Percentiles rank a stretch among this genome's conserved stretches.
phyloP scores from a whole-genome alignment of 2,888 invertebrate genomes.

The Atherix ibis region DNA sequence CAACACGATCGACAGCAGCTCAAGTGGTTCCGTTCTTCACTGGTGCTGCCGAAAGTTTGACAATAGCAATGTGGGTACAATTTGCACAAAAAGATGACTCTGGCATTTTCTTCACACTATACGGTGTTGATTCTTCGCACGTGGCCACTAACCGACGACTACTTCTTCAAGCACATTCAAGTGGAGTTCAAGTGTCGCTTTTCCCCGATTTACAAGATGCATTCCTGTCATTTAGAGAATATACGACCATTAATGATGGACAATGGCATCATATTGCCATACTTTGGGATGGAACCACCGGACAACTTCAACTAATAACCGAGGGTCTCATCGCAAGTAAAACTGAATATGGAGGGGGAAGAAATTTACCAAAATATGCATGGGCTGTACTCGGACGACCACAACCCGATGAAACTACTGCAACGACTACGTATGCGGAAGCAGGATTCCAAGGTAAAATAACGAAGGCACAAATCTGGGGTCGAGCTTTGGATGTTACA shows the following conservation, averaged over 20 bases:
- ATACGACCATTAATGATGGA: constrained; percentile 86
- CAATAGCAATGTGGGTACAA: constrained; percentile 92
- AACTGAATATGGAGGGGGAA: constrained; percentile 76
- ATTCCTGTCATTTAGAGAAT: constrained; percentile 79
- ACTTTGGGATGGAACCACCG: constrained; percentile 86
- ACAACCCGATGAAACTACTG: constrained; percentile 47
- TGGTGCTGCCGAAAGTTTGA: constrained; percentile 58
- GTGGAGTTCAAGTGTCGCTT: constrained; percentile 80
- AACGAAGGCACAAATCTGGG: constrained; percentile 90
- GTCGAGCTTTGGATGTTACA: constrained; percentile 75
- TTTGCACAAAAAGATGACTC: constrained; percentile 82
- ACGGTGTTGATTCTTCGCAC: constrained; percentile 71
- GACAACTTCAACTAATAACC: constrained; percentile 79
- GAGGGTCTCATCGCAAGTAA: constrained; percentile 91
- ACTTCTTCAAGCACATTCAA: constrained; percentile 82
- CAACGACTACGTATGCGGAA: constrained; percentile 54
- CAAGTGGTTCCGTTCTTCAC: constrained; percentile 84
- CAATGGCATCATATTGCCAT: constrained; percentile 94
- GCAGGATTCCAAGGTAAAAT: constrained; percentile 90
- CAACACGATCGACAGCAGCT: constrained; percentile 76
- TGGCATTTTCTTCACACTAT: constrained; percentile 86
- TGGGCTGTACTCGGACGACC: constrained; percentile 90
- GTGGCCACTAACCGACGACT: constrained; percentile 60
- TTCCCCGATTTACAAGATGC: constrained; percentile 80
- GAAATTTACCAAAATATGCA: constrained; percentile 65